phyloP scores from a whole-genome alignment of 2,797 vertebrate species.

The Peromyscus eremicus region DNA sequence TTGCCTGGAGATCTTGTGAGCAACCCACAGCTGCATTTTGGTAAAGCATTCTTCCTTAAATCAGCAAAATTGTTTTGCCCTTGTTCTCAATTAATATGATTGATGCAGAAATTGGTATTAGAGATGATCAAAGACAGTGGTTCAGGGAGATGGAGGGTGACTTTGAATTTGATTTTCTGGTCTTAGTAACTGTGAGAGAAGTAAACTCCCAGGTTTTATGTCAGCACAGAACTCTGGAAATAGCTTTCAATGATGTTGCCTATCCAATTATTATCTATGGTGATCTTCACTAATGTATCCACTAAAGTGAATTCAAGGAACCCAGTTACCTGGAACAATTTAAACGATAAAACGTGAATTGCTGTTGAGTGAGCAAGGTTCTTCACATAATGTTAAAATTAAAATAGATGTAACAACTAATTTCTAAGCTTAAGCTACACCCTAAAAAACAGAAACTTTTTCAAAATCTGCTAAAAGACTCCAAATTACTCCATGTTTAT shows the following conservation, averaged over 20 bases:
- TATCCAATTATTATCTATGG: not conserved
- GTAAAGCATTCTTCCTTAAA: constrained; percentile 45
- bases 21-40: not conserved
- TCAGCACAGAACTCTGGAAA: not conserved
- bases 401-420: not conserved
- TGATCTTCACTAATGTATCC: not conserved
- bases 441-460: not conserved
- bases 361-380: not conserved
- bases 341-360: not conserved
- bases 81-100: constrained; percentile 48
- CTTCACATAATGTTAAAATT: constrained; percentile 43
- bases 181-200: not conserved
- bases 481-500: constrained; percentile 48
- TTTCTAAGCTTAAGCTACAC: not conserved
- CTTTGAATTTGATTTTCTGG: not conserved
- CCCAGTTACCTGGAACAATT: not conserved
- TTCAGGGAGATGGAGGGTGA: not conserved
- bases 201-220: not conserved
- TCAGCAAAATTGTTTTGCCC: not conserved
- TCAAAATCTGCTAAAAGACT: not conserved
- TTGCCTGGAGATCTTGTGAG: not conserved
- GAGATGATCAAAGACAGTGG: not conserved
- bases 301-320: not conserved
- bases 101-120: not conserved
- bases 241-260: not conserved